Evolutionary conservation across 2,888 invertebrate genomes (phyloP), one percentile per base, ranked within the genome.

Genomic region (Parasteatoda lunata): DNA sequence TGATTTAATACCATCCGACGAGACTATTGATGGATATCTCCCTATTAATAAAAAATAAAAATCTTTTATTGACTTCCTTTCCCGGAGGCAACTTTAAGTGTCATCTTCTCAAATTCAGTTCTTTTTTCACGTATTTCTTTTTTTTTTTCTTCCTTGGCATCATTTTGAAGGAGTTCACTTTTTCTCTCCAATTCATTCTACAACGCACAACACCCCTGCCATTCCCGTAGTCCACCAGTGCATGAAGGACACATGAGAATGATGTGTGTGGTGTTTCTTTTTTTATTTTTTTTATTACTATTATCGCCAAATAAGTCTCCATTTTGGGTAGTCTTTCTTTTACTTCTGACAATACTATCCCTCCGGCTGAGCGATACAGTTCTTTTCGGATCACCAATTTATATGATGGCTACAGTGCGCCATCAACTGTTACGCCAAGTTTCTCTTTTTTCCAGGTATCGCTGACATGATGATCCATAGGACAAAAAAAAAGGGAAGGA

Each of bases 381-480:
- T 73, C 75, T 78, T 69, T 52, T 45, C 73, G 84, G 79, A 84
- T 84, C 84, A 84, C 69, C 84, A 79, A 73, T 79, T 84, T 78
- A 84, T 84, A 84, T 79, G 84, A 84, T 84, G 75, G 78, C 70
- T 13, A 71, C 68, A 65, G 78, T 73, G 79, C 11, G 59, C 66
- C 84, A 84, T 84, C 84, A 84, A 78, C 65, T 77, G 77, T 77
- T 84, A 72, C 84, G 78, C 30, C 30, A 71, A 64, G 66, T 65
- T 52, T 78, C 73, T 70, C 75, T 68, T 64, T 48, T 68, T 75
- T 51, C 64, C 73, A 52, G 70, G 64, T 69, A 59, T 84, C 77
- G 13, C 54, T 54, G 54, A 54, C 54, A 4, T 54, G 11, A 59
- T 59, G 8, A 59, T 59, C 59, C n/a, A n/a, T n/a, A n/a, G n/a